These are phyloP conservation scores for Cetoscarus ocellatus DNA, from an alignment of 2,797 vertebrate species.

Conservation along the genomic window DNA sequence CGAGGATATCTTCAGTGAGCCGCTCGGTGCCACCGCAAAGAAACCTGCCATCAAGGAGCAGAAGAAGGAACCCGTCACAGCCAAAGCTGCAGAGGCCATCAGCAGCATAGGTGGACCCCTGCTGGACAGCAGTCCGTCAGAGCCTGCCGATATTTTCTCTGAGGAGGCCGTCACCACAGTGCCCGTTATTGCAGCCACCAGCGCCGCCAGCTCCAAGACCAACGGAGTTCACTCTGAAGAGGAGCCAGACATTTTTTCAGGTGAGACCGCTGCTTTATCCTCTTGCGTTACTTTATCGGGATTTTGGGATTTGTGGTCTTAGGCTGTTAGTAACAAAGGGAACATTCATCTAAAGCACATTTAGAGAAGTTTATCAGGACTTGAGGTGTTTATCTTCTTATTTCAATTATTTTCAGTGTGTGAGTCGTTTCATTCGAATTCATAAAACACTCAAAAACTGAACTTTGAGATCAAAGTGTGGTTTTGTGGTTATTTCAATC, in stretches of 20 bases:
- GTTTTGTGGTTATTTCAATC: background rate
- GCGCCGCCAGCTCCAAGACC: slow-evolving; percentile 78
- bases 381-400: background rate
- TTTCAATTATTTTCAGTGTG: background rate
- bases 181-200: slow-evolving; percentile 71
- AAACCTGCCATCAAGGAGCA: slow-evolving; percentile 53
- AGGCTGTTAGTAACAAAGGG: background rate
- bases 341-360: background rate
- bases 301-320: background rate
- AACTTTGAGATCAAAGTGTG: background rate
- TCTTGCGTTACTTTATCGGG: background rate
- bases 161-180: slow-evolving; percentile 66
- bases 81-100: slow-evolving; percentile 19
- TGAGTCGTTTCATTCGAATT: background rate
- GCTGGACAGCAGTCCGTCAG: slow-evolving; percentile 29
- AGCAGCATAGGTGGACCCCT: slow-evolving; percentile 40
- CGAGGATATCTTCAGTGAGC: slow-evolving; percentile 74
- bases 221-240: slow-evolving; percentile 91
- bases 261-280: slow-evolving; percentile 64
- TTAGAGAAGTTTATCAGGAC: background rate
- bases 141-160: slow-evolving; percentile 73
- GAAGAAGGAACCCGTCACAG: slow-evolving; percentile 39
- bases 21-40: slow-evolving; percentile 65
- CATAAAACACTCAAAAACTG: background rate
- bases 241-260: slow-evolving; percentile 92